phyloP scores from a whole-genome alignment of 2,797 vertebrate genomes.

The Petrocephalus sullivani region DNA sequence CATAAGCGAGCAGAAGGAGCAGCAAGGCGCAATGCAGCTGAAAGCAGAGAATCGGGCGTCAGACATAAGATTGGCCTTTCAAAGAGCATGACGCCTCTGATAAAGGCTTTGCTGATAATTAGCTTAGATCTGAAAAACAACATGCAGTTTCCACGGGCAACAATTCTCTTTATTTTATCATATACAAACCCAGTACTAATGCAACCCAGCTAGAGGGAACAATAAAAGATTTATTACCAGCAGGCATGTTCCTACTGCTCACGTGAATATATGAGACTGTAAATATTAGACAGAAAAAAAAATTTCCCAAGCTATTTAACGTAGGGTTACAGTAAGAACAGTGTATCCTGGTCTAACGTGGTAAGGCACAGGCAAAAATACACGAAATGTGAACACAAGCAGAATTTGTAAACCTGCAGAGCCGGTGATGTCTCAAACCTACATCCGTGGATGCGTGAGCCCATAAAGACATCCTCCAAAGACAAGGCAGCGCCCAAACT shows the following conservation, averaged over 20 bases:
- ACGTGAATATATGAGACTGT: background rate
- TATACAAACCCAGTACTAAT: conserved; percentile 87
- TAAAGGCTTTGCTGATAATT: background rate
- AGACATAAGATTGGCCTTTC: conserved; percentile 9
- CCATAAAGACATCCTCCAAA: background rate
- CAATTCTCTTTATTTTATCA: conserved; percentile 91
- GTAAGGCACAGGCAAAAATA: background rate
- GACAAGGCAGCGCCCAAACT: background rate
- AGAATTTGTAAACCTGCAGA: background rate
- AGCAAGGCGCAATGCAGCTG: background rate
- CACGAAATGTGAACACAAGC: background rate
- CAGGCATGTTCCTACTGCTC: background rate
- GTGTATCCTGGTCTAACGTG: background rate
- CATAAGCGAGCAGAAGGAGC: background rate
- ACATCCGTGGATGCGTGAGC: background rate
- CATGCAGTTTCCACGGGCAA: conserved; percentile 86
- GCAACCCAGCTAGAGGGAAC: conserved; percentile 67
- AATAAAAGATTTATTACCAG: background rate
- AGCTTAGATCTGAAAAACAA: conserved; percentile 42
- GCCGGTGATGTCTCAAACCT: background rate
- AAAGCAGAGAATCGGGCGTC: conserved; percentile 12
- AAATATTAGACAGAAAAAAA: background rate
- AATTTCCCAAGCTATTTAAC: background rate
- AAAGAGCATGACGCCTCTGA: background rate
- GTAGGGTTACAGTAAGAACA: background rate